Evolutionary conservation across 2,113 vertebrate species (phyloP), one percentile per base, ranked within the genome.

Genomic region (Urocolius indicus): DNA sequence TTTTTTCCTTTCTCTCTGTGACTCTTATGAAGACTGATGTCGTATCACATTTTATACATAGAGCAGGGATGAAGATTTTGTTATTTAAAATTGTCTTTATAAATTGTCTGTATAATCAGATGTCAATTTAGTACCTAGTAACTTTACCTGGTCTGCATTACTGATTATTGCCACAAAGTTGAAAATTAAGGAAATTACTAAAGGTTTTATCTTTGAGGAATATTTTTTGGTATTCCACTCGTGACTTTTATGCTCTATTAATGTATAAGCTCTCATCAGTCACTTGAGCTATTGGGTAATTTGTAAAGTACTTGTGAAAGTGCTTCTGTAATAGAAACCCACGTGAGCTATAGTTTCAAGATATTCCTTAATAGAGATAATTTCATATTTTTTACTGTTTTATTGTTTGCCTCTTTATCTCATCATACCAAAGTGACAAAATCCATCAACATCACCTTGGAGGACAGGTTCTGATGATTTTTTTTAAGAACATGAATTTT

Each of bases 371-470:
- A 12, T 23, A 27, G 61, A 81, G 34, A 36, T 3, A 32, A 54
- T 76, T 79, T 57, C 0, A 12, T 14, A 2, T 1, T 4, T 71
- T 85, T 79, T 57, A 21, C 34, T 69, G 8, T 6, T 62, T 79
- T 89, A 59, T 87, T 92, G 36, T 57, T 77, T 96, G 30, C n/a
- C 34, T 43, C 45, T 89, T 66, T 78, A 86, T 48, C 83, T 95
- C 61, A 57, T 86, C 6, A 11, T 77, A 79, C 71, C 46, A 79
- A 92, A 95, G 94, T 84, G 87, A 73, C 23, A 41, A 58, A 87
- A 57, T 26, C 34, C 30, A 79, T 23, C 21, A 55, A 36, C 10
- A 4, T 65, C 24, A 61, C 19, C 10, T 81, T 2, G 2, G 43
- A 48, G 5, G 38, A 48, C 41, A 55, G 36, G 58, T 27, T 67